These are phyloP conservation scores for Staurois parvus DNA, from an alignment of 2,797 vertebrate genomes.

Conservation along the genomic window DNA sequence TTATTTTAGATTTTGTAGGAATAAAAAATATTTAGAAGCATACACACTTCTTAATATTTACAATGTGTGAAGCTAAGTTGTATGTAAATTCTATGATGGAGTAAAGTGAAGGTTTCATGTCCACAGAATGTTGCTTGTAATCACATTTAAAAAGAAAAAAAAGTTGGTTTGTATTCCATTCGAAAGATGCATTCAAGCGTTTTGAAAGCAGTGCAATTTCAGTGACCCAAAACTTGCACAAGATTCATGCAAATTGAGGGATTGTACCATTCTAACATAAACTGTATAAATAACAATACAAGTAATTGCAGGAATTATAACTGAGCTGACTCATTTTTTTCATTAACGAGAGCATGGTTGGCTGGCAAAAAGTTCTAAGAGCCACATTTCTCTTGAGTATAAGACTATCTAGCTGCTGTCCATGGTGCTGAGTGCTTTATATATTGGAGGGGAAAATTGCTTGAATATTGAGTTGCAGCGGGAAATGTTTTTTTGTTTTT, in stretches of 20 bases:
- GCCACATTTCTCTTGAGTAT: slow-evolving; percentile 5
- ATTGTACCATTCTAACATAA: not conserved
- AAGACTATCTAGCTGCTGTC: slow-evolving; percentile 39
- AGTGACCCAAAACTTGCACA: not conserved
- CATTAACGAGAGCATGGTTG: not conserved
- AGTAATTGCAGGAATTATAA: not conserved
- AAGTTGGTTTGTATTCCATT: not conserved
- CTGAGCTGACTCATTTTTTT: not conserved
- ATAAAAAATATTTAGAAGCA: no score
- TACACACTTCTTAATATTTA: no score
- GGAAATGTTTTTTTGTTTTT: no score
- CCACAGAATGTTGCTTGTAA: no score
- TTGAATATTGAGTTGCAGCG: slow-evolving; percentile 6
- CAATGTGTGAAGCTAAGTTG: no score
- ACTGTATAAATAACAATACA: not conserved
- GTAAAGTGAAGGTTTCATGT: no score
- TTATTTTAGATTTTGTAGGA: no score
- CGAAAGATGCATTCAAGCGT: not conserved
- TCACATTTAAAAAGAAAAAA: no score
- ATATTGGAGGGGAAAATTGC: not conserved
- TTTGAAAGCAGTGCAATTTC: not conserved
- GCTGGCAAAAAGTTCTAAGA: not conserved
- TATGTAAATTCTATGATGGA: no score
- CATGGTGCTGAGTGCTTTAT: slow-evolving; percentile 51
- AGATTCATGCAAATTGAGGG: not conserved